These are phyloP conservation scores for Drosophila parabipectinata DNA, from an alignment of 1,140 invertebrate species.

Conservation along the genomic window DNA sequence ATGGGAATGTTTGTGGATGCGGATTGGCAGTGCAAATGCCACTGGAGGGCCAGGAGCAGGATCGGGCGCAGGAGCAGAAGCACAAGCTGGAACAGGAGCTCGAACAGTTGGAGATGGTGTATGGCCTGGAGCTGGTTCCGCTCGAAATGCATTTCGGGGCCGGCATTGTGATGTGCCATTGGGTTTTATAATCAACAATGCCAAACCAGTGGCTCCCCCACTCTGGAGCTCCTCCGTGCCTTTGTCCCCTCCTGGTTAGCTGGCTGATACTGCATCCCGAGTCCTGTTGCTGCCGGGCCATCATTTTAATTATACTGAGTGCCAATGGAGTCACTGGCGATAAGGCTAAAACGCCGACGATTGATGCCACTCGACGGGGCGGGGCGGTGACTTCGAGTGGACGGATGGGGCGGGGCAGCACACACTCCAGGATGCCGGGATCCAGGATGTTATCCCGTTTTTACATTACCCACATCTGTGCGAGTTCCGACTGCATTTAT, in stretches of 20 bases:
- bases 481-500: conserved; percentile 77
- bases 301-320: conserved; percentile 83
- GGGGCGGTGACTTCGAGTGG: conserved; percentile 12
- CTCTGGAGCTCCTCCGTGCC: conserved; percentile 11
- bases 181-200: conserved; percentile 81
- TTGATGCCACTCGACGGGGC: conserved; percentile 57
- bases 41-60: conserved; percentile 4
- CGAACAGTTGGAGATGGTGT: conserved; percentile 4
- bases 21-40: conserved; percentile 13
- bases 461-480: conserved; percentile 76
- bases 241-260: conserved; percentile 51
- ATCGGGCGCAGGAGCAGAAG: neutral
- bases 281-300: conserved; percentile 56
- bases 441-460: conserved; percentile 53
- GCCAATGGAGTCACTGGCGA: conserved; percentile 81
- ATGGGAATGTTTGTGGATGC: conserved; percentile 7
- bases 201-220: conserved; percentile 58
- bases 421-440: conserved; percentile 1
- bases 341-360: conserved; percentile 72
- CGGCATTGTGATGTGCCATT: conserved; percentile 70
- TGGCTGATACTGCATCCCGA: conserved; percentile 30
- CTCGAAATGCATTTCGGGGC: conserved; percentile 60
- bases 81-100: neutral
- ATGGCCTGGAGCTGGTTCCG: conserved; percentile 49
- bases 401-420: conserved; percentile 1